Percentiles rank a stretch among this genome's conserved stretches.
These are phyloP conservation scores for Chloroclysta siterata DNA, from an alignment of 2,888 invertebrate genomes.

Conservation along the genomic window DNA sequence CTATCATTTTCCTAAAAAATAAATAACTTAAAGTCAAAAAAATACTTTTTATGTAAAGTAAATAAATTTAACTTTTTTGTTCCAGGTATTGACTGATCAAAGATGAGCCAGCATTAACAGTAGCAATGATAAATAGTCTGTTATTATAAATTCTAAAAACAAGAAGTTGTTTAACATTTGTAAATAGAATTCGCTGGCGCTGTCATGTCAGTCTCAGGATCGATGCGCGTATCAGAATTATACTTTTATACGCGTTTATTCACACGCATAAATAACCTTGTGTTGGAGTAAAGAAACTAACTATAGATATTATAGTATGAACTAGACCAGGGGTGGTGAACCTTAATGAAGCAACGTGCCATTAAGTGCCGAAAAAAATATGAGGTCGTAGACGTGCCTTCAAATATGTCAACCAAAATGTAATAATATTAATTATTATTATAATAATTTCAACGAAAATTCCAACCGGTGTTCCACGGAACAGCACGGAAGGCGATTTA, in stretches of 20 bases:
- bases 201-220: conserved; percentile 20
- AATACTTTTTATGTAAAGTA: too few relatives aligned
- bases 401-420: too few relatives aligned
- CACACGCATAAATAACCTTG: conserved; percentile 7
- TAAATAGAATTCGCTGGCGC: conserved; percentile 13
- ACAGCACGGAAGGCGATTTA: too few relatives aligned
- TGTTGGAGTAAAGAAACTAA: background rate
- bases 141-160: conserved; percentile 3
- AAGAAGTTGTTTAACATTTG: conserved; percentile 7
- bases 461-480: too few relatives aligned
- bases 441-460: too few relatives aligned
- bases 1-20: too few relatives aligned
- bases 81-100: conserved; percentile 14
- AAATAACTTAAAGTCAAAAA: too few relatives aligned
- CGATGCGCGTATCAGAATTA: conserved; percentile 12
- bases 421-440: too few relatives aligned
- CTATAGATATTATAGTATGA: background rate
- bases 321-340: too few relatives aligned
- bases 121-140: background rate
- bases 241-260: conserved; percentile 23
- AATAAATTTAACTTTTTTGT: conserved; percentile 2
- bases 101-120: background rate
- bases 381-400: too few relatives aligned
- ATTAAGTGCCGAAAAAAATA: too few relatives aligned
- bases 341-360: too few relatives aligned